Evolutionary conservation across 2,113 vertebrate genomes (phyloP).

Genomic region (Mastomys coucha): DNA sequence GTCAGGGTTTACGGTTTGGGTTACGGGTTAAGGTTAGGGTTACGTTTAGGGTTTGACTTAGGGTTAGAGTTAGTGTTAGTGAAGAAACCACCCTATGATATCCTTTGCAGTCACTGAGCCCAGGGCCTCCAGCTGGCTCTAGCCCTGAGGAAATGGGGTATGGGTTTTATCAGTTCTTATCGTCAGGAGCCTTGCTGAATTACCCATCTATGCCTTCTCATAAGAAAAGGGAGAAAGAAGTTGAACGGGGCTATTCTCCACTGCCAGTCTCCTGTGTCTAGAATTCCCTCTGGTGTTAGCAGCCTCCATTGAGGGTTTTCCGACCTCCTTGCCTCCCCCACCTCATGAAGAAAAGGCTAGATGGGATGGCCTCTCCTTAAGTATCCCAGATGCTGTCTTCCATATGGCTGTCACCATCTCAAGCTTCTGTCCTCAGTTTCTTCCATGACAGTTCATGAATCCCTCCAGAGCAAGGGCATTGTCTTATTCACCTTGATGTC

Average conservation of each 20-base stretch:
- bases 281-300: not conserved
- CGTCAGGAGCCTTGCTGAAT: not conserved
- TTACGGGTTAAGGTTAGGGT: too few relatives aligned
- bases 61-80: too few relatives aligned
- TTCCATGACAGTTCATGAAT: not conserved
- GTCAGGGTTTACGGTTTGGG: too few relatives aligned
- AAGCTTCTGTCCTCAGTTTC: not conserved
- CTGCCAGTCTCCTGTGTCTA: not conserved
- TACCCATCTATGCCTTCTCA: not conserved
- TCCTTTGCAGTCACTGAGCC: constrained; percentile 20
- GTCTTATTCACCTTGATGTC: not conserved
- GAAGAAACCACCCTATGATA: constrained; percentile 39
- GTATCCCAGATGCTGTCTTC: not conserved
- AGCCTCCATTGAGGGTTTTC: not conserved
- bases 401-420: not conserved
- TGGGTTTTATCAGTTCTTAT: constrained; percentile 44
- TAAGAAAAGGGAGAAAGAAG: not conserved
- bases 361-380: not conserved
- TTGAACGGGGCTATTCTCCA: not conserved
- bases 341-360: not conserved
- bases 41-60: too few relatives aligned
- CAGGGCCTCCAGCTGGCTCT: constrained; percentile 47
- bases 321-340: not conserved
- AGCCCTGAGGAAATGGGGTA: not conserved
- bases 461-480: not conserved